phyloP scores from a whole-genome alignment of 2,113 vertebrate genomes.

The Hemiscyllium ocellatum region DNA sequence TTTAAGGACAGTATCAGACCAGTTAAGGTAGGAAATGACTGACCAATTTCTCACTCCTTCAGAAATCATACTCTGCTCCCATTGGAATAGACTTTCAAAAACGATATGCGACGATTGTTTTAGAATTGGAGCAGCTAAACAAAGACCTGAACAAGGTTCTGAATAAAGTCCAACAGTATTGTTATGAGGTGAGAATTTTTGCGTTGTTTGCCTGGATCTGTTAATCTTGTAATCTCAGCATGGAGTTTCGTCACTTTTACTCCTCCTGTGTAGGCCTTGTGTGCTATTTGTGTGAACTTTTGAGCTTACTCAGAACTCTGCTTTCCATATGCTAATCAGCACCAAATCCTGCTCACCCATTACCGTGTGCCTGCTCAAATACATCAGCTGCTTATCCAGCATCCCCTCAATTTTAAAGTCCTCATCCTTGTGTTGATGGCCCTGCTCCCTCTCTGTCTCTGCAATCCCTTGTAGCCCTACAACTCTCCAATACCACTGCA shows the following conservation, averaged over 20 bases:
- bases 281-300: background rate
- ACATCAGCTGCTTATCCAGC: background rate
- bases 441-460: background rate
- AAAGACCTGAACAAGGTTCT: constrained; percentile 96
- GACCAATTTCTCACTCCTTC: constrained; percentile 43
- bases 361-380: background rate
- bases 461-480: background rate
- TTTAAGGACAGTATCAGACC: background rate
- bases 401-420: background rate
- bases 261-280: background rate
- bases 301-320: background rate
- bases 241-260: background rate
- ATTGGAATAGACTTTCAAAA: constrained; percentile 88
- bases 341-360: background rate
- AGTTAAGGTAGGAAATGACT: background rate
- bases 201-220: constrained; percentile 17
- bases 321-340: background rate
- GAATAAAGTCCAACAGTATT: constrained; percentile 92
- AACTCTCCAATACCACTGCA: background rate
- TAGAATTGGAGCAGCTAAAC: constrained; percentile 91
- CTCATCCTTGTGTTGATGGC: background rate
- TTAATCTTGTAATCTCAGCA: background rate
- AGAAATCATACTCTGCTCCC: constrained; percentile 93
- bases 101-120: constrained; percentile 85
- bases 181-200: constrained; percentile 71